These are phyloP conservation scores for Microcebus griseorufus DNA, from an alignment of 2,113 vertebrate species.

Conservation along the genomic window DNA sequence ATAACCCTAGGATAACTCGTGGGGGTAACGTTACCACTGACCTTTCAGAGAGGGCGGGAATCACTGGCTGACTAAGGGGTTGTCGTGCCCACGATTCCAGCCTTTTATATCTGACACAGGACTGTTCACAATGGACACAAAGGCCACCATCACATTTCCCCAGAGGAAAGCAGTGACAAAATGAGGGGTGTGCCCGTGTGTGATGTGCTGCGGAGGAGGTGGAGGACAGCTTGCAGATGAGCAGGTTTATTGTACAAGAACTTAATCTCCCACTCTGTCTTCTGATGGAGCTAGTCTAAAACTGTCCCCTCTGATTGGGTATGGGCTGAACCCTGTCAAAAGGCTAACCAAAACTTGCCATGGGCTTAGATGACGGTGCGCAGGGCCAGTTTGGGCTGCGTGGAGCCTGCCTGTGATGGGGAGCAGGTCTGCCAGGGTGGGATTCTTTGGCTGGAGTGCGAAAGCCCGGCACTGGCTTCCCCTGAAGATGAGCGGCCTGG, in stretches of 20 bases:
- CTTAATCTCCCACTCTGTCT: background rate
- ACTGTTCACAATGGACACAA: conserved; percentile 39
- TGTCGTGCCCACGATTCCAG: conserved; percentile 55
- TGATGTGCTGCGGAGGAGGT: background rate
- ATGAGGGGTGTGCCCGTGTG: background rate
- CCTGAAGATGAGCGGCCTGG: background rate
- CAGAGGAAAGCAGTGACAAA: conserved; percentile 27
- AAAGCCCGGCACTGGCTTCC: background rate
- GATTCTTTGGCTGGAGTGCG: conserved; percentile 11
- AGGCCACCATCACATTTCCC: conserved; percentile 55
- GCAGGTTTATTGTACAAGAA: conserved; percentile 11
- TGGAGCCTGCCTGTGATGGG: conserved; percentile 52
- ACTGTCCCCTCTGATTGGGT: background rate
- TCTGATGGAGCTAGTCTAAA: background rate
- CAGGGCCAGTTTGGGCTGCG: conserved; percentile 54
- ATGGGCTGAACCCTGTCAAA: conserved; percentile 1
- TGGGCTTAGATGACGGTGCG: conserved; percentile 46
- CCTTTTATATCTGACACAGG: conserved; percentile 61
- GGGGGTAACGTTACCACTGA: background rate
- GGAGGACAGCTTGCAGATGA: background rate
- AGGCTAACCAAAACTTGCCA: conserved; percentile 68
- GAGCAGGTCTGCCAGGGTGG: background rate
- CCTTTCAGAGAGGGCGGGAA: conserved; percentile 55
- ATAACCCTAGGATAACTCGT: background rate
- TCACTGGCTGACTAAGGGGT: conserved; percentile 63